These are phyloP conservation scores for Allophyes oxyacanthae DNA, from an alignment of 2,888 invertebrate genomes.

Conservation along the genomic window DNA sequence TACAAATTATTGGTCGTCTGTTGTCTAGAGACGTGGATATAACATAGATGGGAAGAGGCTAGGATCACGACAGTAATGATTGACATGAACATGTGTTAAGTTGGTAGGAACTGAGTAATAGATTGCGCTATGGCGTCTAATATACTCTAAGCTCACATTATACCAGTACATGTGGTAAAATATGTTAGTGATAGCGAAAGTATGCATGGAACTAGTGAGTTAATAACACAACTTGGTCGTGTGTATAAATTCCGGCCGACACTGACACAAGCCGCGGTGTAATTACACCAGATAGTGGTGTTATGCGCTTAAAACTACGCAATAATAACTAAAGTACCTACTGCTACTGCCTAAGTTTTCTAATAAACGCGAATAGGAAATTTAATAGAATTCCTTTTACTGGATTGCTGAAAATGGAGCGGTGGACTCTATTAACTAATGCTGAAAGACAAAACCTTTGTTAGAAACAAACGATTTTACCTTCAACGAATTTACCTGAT, in stretches of 20 bases:
- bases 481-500: too few relatives aligned
- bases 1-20: too few relatives aligned
- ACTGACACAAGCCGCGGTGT: constrained; percentile 64
- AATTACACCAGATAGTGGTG: constrained; percentile 81
- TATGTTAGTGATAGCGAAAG: constrained; percentile 62
- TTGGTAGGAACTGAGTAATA: too few relatives aligned
- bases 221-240: constrained; percentile 81
- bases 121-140: too few relatives aligned
- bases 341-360: constrained; percentile 41
- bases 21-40: too few relatives aligned
- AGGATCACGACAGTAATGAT: too few relatives aligned
- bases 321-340: constrained; percentile 41
- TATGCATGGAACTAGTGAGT: constrained; percentile 74
- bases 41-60: too few relatives aligned
- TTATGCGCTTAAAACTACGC: constrained; percentile 67
- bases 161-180: constrained; percentile 24
- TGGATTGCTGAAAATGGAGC: constrained; percentile 20
- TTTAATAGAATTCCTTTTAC: constrained; percentile 49
- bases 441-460: too few relatives aligned
- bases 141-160: too few relatives aligned
- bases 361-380: constrained; percentile 46
- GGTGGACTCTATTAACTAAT: too few relatives aligned
- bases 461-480: too few relatives aligned
- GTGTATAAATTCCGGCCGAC: constrained; percentile 76
- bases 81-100: too few relatives aligned